These are phyloP conservation scores for Acanthacorydalis orientalis DNA, from an alignment of 2,888 invertebrate genomes.

Conservation along the genomic window DNA sequence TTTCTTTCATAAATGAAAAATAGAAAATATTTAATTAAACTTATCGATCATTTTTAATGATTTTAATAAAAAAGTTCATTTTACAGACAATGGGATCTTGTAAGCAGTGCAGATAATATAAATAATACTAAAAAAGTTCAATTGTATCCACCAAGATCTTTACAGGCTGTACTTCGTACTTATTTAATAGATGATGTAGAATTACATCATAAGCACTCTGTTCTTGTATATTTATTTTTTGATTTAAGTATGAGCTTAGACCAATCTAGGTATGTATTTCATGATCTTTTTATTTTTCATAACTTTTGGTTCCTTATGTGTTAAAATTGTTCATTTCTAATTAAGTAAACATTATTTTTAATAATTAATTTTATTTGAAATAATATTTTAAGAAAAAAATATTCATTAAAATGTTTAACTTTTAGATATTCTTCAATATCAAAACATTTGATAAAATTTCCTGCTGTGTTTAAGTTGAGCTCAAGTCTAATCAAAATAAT, in stretches of 20 bases:
- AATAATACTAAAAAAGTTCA: slow-evolving; percentile 31
- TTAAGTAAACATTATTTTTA: not conserved
- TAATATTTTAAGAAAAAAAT: not conserved
- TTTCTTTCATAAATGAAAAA: too few relatives aligned
- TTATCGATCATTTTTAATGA: slow-evolving; percentile 23
- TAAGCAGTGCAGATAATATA: slow-evolving; percentile 30
- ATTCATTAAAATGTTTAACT: not conserved
- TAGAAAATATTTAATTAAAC: too few relatives aligned
- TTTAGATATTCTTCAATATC: slow-evolving; percentile 41
- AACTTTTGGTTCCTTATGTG: too few relatives aligned
- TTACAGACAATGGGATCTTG: slow-evolving; percentile 35
- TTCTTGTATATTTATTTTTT: slow-evolving; percentile 65
- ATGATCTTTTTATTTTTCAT: not conserved
- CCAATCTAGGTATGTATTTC: slow-evolving; percentile 32
- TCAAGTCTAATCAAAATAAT: slow-evolving; percentile 60
- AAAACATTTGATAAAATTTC: slow-evolving; percentile 60
- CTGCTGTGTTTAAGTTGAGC: slow-evolving; percentile 60
- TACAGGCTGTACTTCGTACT: slow-evolving; percentile 59
- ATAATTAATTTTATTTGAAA: too few relatives aligned
- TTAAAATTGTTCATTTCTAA: not conserved
- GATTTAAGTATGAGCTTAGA: slow-evolving; percentile 60
- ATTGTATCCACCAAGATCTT: slow-evolving; percentile 67
- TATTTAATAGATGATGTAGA: slow-evolving; percentile 52
- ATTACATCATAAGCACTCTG: slow-evolving; percentile 54
- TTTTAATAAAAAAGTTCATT: slow-evolving; percentile 11